Base-by-base conservation (phyloP, 2,113 vertebrate genomes). In the Prunella himalayana region DNA sequence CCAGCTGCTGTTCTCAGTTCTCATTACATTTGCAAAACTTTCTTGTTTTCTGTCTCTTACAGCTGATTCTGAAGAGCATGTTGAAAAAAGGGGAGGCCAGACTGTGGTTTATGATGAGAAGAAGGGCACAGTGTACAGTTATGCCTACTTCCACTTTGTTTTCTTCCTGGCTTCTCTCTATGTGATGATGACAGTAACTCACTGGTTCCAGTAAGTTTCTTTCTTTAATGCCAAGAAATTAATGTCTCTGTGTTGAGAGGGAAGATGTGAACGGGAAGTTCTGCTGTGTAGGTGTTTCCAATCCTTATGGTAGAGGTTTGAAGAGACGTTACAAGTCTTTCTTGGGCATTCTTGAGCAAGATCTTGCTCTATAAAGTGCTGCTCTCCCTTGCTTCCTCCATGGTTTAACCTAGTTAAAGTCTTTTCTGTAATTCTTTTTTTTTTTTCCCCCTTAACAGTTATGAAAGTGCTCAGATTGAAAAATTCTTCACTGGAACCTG, bases 101-200 rank as follows among this genome's bases (percentile, higher is more conserved):
- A 98, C 98, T 17, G 99, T 99, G 70, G 80, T 98, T 73, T 99
- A 99, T 1, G 99, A 99, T 21, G 99, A 99, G 97, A 98, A 97
- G 84, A 98, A 97, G 39, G 95, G 95, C 86, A 99, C 99, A 0
- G 97, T 99, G 76, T 99, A 99, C 76, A 98, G 98, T 97, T 99
- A 99, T 13, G n/a, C 98, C 82, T 99, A 98, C 94, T 99, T 99
- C 97, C 99, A 99, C 93, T 99, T 99, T 0, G 98, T 99, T 95
- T 99, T 99, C 98, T 99, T 99, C 87, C 96, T 99, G 87, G 99
- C 99, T 47, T 99, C 99, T 0, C 99, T 99, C 18, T 99, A 99
- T 2, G 98, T 99, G 97, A 99, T 99, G 99, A 99, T 99, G 99
- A 99, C 99, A 0, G 97, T 99, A 88, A 99, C 99, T 95, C 99